These are phyloP conservation scores for Myotis lucifugus DNA, from an alignment of 2,113 vertebrate species.

Conservation along the genomic window DNA sequence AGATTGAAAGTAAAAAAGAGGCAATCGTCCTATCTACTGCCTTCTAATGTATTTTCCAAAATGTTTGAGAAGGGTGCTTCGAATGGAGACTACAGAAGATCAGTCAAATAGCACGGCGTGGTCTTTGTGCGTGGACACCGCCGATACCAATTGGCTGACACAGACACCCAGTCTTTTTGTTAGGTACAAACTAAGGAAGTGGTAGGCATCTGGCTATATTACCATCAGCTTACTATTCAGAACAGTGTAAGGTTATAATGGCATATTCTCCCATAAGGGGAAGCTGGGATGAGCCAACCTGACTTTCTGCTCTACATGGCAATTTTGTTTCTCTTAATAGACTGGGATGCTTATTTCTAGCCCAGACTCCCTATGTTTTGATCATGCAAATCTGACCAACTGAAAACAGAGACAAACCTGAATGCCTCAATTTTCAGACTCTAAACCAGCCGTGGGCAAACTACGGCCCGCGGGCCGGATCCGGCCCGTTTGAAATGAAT, in stretches of 20 bases:
- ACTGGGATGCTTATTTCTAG: background rate
- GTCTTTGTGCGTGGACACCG: background rate
- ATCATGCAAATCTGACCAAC: background rate
- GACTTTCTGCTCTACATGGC: background rate
- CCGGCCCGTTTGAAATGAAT: too few species aligned
- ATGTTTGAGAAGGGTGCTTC: background rate
- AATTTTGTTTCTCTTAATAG: background rate
- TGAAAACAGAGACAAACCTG: background rate
- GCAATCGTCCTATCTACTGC: background rate
- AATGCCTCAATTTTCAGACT: background rate
- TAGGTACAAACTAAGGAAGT: background rate
- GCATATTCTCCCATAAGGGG: background rate
- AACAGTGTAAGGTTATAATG: background rate
- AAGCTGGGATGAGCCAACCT: background rate
- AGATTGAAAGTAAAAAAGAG: background rate
- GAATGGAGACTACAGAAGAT: background rate
- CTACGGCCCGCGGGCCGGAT: too few species aligned
- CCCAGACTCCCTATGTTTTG: background rate
- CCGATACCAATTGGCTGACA: background rate
- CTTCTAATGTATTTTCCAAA: background rate
- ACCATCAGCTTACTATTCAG: background rate
- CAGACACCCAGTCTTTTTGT: background rate
- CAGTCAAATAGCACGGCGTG: background rate
- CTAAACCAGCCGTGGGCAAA: too few species aligned
- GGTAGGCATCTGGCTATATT: background rate